phyloP scores from a whole-genome alignment of 2,797 vertebrate genomes.

The Ctenopoma kingsleyae region DNA sequence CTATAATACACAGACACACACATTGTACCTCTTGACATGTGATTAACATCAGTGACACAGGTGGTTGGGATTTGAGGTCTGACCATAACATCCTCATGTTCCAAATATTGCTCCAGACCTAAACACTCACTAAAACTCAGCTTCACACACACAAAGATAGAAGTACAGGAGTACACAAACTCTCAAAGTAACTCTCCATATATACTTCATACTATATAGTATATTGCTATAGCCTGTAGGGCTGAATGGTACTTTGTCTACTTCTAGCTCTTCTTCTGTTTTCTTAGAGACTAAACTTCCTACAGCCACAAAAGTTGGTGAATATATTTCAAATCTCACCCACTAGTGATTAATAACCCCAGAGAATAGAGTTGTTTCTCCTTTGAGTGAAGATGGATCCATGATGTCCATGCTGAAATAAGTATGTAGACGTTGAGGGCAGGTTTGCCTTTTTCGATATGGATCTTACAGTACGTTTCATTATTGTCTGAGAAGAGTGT shows the following conservation, averaged over 20 bases:
- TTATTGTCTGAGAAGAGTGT: not conserved
- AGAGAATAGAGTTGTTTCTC: slow-evolving; percentile 1
- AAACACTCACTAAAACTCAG: slow-evolving; percentile 6
- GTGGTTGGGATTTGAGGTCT: not conserved
- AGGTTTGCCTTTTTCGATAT: not conserved
- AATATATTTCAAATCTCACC: slow-evolving; percentile 25
- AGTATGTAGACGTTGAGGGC: not conserved
- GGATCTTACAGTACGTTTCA: not conserved
- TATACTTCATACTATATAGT: too few relatives aligned
- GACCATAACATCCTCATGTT: slow-evolving; percentile 6
- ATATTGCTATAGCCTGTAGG: not conserved
- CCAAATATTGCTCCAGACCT: not conserved
- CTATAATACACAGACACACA: too few relatives aligned
- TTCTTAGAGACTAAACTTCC: slow-evolving; percentile 24
- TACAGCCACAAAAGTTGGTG: slow-evolving; percentile 32
- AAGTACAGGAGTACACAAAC: not conserved
- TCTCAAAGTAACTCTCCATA: slow-evolving; percentile 13
- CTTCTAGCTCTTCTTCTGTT: slow-evolving; percentile 14
- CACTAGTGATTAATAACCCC: slow-evolving; percentile 16
- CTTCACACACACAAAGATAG: slow-evolving; percentile 20
- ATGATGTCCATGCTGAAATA: slow-evolving; percentile 1
- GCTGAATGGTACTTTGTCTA: slow-evolving; percentile 15
- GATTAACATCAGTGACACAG: not conserved
- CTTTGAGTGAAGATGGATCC: not conserved
- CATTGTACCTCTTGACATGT: not conserved